phyloP scores from a whole-genome alignment of 2,888 invertebrate species.

The Zeuzera pyrina region DNA sequence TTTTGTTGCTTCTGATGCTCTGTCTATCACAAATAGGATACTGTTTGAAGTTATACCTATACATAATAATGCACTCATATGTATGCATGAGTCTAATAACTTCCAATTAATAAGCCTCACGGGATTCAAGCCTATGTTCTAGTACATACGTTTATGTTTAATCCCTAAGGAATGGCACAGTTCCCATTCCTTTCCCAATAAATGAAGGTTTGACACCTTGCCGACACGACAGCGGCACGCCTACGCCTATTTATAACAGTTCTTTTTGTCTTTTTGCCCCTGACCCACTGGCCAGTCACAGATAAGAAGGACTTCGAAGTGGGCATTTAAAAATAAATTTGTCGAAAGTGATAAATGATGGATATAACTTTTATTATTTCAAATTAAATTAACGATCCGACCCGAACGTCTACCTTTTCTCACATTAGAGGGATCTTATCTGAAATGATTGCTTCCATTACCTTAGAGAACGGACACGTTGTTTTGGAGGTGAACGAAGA shows the following conservation, averaged over 20 bases:
- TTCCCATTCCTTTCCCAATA: conserved; percentile 21
- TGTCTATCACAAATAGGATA: too few relatives aligned
- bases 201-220: conserved; percentile 43
- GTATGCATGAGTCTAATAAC: too few relatives aligned
- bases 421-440: conserved; percentile 71
- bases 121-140: too few relatives aligned
- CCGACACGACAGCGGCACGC: conserved; percentile 49
- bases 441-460: conserved; percentile 72
- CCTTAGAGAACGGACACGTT: conserved; percentile 61
- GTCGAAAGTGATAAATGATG: conserved; percentile 72
- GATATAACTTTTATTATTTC: conserved; percentile 71
- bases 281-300: conserved; percentile 35
- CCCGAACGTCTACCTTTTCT: conserved; percentile 66
- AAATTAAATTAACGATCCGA: conserved; percentile 70
- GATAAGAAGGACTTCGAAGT: conserved; percentile 59
- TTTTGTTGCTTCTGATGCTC: neutral
- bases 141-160: too few relatives aligned
- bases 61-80: too few relatives aligned
- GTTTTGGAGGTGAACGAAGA: conserved; percentile 61
- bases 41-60: too few relatives aligned
- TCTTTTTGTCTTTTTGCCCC: conserved; percentile 45
- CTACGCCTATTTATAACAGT: conserved; percentile 50
- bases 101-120: too few relatives aligned
- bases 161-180: too few relatives aligned
- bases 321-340: conserved; percentile 72